These are phyloP conservation scores for Drosophila rufa DNA, from an alignment of 1,140 invertebrate genomes.

Conservation along the genomic window DNA sequence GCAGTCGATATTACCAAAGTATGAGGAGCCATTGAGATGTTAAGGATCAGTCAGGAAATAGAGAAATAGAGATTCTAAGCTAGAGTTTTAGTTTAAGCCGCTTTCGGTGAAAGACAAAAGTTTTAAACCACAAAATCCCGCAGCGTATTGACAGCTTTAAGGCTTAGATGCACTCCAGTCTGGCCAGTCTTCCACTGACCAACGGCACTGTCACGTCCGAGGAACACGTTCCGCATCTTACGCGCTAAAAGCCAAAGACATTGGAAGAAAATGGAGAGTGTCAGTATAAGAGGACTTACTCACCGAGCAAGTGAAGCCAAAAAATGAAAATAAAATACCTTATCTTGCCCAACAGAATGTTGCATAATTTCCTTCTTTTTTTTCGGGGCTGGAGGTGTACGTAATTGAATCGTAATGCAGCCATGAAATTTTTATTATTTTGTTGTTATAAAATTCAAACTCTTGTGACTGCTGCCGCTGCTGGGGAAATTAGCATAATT, in stretches of 20 bases:
- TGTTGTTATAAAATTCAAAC: slow-evolving; percentile 70
- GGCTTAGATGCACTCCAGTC: slow-evolving; percentile 46
- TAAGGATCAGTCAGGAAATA: slow-evolving; percentile 6
- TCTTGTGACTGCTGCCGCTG: slow-evolving; percentile 19
- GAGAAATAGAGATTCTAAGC: background rate
- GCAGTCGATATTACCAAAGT: slow-evolving; percentile 27
- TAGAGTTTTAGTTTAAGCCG: background rate
- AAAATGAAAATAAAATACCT: slow-evolving; percentile 29
- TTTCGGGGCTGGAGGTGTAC: slow-evolving; percentile 11
- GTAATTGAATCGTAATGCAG: slow-evolving; percentile 76
- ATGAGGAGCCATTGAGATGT: slow-evolving; percentile 30
- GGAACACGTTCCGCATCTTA: slow-evolving; percentile 40
- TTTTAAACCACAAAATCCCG: slow-evolving; percentile 10
- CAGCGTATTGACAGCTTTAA: slow-evolving; percentile 36
- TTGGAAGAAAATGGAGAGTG: slow-evolving; percentile 11
- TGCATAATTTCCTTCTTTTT: slow-evolving; percentile 41
- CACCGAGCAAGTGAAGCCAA: background rate
- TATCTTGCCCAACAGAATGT: slow-evolving; percentile 32
- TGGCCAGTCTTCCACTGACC: slow-evolving; percentile 21
- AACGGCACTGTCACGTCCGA: slow-evolving; percentile 55
- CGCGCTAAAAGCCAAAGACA: slow-evolving; percentile 33
- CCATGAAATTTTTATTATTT: slow-evolving; percentile 62
- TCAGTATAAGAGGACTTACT: slow-evolving; percentile 21
- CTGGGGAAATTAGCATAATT: slow-evolving; percentile 64
- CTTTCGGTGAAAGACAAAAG: slow-evolving; percentile 23